Base-by-base conservation (phyloP, 2,888 invertebrate species). In the Aphodius sticticus region DNA sequence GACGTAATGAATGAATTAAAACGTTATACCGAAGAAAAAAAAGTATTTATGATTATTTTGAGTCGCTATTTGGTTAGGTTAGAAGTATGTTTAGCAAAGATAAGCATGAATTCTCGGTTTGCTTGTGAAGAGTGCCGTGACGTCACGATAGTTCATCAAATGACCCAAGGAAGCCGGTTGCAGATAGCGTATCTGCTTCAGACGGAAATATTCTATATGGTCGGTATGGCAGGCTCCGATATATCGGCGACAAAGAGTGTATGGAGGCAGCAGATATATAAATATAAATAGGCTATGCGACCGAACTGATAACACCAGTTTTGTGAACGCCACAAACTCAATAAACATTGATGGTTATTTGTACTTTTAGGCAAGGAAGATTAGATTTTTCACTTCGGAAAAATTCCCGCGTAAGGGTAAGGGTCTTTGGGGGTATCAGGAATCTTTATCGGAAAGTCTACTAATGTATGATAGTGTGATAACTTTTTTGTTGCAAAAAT, bases 191-290 rank as follows among this genome's bases (percentile, higher is more conserved):
- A 53, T 53, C 53, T 53, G 12, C 53, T 53, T 3, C 53, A 53
- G 53, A 53, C 53, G 53, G 53, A 53, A 53, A 53, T 53, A 53
- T 53, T 53, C 53, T 53, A 53, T 53, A 53, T 53, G 4, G 53
- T 53, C 53, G 53, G 53, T 12, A 53, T 53, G 53, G 12, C 53
- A 53, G 53, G 12, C 53, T 53, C 53, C 53, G 53, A 53, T 53
- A 53, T 53, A 53, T 53, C 9, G 53, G 12, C 53, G 53, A 53
- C 53, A 53, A 12, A 26, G 26, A 26, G 7, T 12, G 53, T 53
- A 53, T 53, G 53, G 53, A 53, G 53, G 53, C 53, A 53, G 53
- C 53, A 53, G 53, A 53, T 53, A 53, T 53, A 53, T 53, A 53
- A 53, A 53, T 53, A 53, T 53, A 53, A 53, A 53, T 53, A 53